Evolutionary conservation across 2,888 invertebrate genomes (phyloP).

Genomic region (Athetis lepigone): DNA sequence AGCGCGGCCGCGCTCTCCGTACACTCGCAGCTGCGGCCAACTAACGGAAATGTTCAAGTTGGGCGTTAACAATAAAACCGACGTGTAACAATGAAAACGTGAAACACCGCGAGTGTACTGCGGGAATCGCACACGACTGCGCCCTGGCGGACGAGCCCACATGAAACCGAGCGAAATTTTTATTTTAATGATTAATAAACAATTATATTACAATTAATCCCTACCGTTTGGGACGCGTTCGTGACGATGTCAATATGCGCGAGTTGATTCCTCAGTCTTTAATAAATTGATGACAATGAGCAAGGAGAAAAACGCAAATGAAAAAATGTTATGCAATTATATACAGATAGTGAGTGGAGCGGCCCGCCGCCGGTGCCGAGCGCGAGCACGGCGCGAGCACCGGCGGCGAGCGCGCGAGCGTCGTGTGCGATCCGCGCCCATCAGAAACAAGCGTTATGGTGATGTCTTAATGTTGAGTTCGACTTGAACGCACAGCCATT

Average conservation of each 20-base stretch:
- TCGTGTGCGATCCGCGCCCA: conserved; percentile 75
- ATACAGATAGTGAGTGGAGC: conserved; percentile 81
- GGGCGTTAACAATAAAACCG: conserved; percentile 57
- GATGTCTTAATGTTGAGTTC: conserved; percentile 84
- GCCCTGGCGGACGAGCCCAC: conserved; percentile 69
- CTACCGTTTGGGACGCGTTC: conserved; percentile 84
- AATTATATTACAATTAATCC: conserved; percentile 83
- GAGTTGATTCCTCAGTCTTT: conserved; percentile 90
- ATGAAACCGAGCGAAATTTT: conserved; percentile 78
- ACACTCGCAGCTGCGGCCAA: conserved; percentile 49
- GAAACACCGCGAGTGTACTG: conserved; percentile 67
- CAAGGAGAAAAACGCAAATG: conserved; percentile 88
- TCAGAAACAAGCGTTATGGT: conserved; percentile 65
- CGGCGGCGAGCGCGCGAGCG: conserved; percentile 59
- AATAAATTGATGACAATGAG: conserved; percentile 90
- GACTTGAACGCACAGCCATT: conserved; percentile 87
- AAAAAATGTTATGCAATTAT: conserved; percentile 89
- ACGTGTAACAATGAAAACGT: conserved; percentile 59
- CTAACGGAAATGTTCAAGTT: conserved; percentile 42
- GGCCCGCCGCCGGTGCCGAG: conserved; percentile 29
- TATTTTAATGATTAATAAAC: conserved; percentile 78
- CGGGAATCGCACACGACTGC: conserved; percentile 68
- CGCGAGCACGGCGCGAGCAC: conserved; percentile 3
- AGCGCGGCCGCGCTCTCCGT: conserved; percentile 30
- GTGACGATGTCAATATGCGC: conserved; percentile 89